Evolutionary conservation across 2,113 vertebrate genomes (phyloP), one percentile per base, ranked within the genome.

Genomic region (Micronycteris hirsuta): DNA sequence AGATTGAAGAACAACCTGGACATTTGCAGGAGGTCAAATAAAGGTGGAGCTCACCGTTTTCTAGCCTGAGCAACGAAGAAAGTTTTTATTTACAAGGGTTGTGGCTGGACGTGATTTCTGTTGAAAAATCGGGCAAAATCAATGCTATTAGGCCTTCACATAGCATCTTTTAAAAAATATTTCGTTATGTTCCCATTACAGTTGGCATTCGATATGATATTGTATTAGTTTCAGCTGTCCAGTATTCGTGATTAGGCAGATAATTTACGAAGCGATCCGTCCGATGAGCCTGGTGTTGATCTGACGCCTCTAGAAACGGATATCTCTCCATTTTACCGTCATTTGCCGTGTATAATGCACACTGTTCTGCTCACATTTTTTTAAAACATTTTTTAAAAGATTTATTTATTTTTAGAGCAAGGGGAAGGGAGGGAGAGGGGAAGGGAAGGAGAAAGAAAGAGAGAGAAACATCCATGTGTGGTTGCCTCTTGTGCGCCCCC

Each of bases 121-220:
- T 4, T 24, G 1, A 20, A 86, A 45, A 24, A 54, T 0, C 17
- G 5, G 67, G 67, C 67, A 20, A 4, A 20, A 4, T 70, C n/a
- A 20, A 22, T 19, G 7, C n/a, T 2, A 1, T 4, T 36, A 6
- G 1, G 38, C 2, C 36, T 85, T 47, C 20, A 4, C 22, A 12
- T 26, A 24, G 22, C 13, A 76, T n/a, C 41, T 63, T 36, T n/a
- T n/a, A 0, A n/a, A 36, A 31, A 61, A 41, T 20, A 20, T 45
- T 52, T 70, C 8, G n/a, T 33, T 4, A 38, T 5, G 16, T 36
- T 20, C 19, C 19, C 0, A 22, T 20, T 2, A 38, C n/a, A 36
- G 67, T 4, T 19, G n/a, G 8, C 19, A 7, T 20, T 20, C 9
- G 9, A 4, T 11, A 8, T 11, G 36, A 11, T 36, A 22, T 22